Conservation (phyloP, 2,888 invertebrate species). For the Nysson spinosus region DNA sequence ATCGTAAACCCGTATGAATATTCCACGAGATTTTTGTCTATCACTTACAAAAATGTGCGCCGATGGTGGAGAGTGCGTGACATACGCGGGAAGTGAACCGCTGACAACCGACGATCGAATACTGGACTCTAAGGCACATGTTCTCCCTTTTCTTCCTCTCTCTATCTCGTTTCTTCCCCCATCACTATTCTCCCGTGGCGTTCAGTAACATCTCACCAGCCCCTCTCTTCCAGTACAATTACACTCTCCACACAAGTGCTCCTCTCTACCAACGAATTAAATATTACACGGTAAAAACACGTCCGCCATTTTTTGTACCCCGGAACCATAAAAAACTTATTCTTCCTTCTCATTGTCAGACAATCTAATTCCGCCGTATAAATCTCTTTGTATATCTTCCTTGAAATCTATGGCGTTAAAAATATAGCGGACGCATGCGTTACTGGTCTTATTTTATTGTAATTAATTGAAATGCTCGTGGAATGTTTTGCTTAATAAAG, state of each 20-base stretch:
- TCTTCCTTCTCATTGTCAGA: no score
- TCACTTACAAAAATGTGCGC: conserved; percentile 3
- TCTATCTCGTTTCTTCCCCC: conserved; percentile 47
- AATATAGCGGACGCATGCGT: no score
- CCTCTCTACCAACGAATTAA: no score
- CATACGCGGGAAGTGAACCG: conserved; percentile 12
- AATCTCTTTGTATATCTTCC: no score
- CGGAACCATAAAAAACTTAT: no score
- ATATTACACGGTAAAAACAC: no score
- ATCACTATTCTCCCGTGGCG: conserved; percentile 14
- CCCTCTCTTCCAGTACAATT: conserved; percentile 3
- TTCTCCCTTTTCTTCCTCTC: conserved; percentile 56
- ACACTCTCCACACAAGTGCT: not conserved
- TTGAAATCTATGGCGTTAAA: no score
- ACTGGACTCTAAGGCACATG: conserved; percentile 49
- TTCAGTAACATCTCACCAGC: conserved; percentile 17
- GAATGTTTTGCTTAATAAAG: no score
- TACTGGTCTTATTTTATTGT: no score
- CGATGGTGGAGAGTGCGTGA: not conserved
- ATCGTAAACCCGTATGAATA: conserved; percentile 12
- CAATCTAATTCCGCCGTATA: no score
- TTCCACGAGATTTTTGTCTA: conserved; percentile 6
- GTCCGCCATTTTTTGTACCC: no score
- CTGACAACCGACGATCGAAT: conserved; percentile 41
- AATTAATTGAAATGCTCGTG: no score